A percentile compares a stretch with the other conserved stretches of the same genome.
phyloP scores from a whole-genome alignment of 2,113 vertebrate genomes.

The Melanocharis versteri region DNA sequence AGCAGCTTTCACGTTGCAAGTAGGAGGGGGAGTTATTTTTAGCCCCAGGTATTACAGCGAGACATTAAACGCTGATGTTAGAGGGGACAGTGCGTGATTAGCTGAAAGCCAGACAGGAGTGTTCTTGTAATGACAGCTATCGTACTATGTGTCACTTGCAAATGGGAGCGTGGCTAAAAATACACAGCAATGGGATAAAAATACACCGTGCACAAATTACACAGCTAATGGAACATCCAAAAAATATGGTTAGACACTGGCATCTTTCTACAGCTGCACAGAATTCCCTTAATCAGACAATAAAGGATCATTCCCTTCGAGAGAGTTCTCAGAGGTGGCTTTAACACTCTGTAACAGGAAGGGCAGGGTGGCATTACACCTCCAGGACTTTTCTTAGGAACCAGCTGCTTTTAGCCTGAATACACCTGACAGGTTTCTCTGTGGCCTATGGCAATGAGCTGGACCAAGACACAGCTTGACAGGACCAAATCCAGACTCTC shows the following conservation, averaged over 20 bases:
- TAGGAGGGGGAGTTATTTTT: neutral
- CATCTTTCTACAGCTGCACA: neutral
- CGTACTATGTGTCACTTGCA: neutral
- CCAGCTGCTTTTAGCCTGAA: neutral
- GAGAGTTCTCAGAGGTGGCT: neutral
- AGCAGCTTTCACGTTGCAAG: neutral
- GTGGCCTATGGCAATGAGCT: neutral
- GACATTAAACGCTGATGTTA: neutral
- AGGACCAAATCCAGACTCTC: neutral
- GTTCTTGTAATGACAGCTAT: neutral
- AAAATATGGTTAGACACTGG: neutral
- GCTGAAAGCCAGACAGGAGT: neutral
- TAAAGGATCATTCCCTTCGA: neutral
- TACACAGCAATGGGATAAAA: neutral
- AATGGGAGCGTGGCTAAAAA: neutral
- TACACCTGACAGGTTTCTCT: rapidly evolving
- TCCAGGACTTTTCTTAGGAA: neutral
- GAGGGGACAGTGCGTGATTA: neutral
- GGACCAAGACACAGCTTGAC: neutral
- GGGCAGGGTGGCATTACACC: neutral
- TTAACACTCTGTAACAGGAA: neutral
- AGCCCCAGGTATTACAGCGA: neutral
- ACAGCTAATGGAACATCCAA: neutral
- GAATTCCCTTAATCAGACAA: neutral
- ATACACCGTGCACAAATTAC: neutral